Evolutionary conservation across 2,797 vertebrate species (phyloP).

Genomic region (Girardinus metallicus): DNA sequence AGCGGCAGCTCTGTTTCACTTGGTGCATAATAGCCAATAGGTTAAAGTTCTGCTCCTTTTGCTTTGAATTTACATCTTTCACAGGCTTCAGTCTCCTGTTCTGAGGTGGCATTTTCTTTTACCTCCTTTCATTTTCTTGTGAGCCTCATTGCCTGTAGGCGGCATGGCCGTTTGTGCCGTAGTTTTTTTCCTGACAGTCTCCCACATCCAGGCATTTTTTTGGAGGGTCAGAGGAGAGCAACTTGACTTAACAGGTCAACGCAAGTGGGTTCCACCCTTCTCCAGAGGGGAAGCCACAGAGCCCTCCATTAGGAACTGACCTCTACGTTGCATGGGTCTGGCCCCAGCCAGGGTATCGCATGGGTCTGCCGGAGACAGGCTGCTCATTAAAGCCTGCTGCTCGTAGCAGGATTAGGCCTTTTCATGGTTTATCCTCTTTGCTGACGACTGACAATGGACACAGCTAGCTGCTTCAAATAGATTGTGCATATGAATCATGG

Average conservation of each 20-base stretch:
- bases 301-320: constrained; percentile 82
- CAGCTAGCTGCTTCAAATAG: constrained; percentile 75
- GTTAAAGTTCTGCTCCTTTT: constrained; percentile 81
- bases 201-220: constrained; percentile 74
- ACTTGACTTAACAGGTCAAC: constrained; percentile 85
- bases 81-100: constrained; percentile 66
- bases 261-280: constrained; percentile 80
- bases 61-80: constrained; percentile 81
- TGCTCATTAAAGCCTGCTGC: constrained; percentile 82
- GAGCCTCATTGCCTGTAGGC: constrained; percentile 61
- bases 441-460: constrained; percentile 78
- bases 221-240: constrained; percentile 80
- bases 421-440: constrained; percentile 79
- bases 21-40: constrained; percentile 77
- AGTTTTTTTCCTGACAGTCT: constrained; percentile 61
- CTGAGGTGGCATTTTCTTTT: constrained; percentile 58
- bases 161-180: constrained; percentile 63
- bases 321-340: constrained; percentile 69
- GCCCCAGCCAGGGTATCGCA: constrained; percentile 78
- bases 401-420: constrained; percentile 80
- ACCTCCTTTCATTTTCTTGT: constrained; percentile 55
- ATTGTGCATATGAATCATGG: constrained; percentile 78
- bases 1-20: constrained; percentile 79
- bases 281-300: constrained; percentile 77
- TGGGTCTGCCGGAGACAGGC: constrained; percentile 76